A percentile compares a stretch with the other conserved stretches of the same genome.
Conservation (phyloP, 2,888 invertebrate genomes). For the Xanthia icteritia region DNA sequence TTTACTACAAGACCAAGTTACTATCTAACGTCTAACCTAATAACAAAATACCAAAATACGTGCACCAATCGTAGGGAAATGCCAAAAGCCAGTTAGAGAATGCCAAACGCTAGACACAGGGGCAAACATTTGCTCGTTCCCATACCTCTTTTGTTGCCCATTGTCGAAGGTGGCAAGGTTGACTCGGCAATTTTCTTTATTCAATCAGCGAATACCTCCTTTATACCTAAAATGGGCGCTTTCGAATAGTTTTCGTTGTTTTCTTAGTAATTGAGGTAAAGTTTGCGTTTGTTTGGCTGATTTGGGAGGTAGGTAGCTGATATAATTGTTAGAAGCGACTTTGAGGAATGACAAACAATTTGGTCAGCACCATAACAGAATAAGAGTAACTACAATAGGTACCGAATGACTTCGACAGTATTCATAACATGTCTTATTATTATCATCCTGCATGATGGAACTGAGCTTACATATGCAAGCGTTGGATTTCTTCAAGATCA, state of each 20-base stretch:
- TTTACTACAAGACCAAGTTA: not conserved
- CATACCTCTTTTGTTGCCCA: constrained; percentile 69
- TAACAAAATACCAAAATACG: constrained; percentile 54
- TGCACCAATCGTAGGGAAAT: constrained; percentile 68
- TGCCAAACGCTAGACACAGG: constrained; percentile 72
- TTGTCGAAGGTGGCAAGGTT: constrained; percentile 69
- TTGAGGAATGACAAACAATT: not conserved
- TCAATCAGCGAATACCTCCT: constrained; percentile 68
- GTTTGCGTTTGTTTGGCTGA: constrained; percentile 33
- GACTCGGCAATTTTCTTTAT: constrained; percentile 72
- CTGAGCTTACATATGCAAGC: not conserved
- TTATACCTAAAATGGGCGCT: constrained; percentile 54
- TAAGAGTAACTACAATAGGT: not conserved
- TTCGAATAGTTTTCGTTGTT: constrained; percentile 63
- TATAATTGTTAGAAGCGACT: constrained; percentile 24
- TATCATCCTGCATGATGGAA: not conserved
- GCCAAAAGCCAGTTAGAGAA: constrained; percentile 74
- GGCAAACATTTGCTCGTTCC: constrained; percentile 75
- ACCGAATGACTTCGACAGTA: not conserved
- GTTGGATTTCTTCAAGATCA: not conserved
- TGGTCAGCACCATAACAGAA: not conserved
- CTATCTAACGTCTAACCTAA: constrained; percentile 6
- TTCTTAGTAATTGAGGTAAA: constrained; percentile 53
- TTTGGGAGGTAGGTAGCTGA: constrained; percentile 1
- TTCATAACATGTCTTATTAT: not conserved